phyloP scores from a whole-genome alignment of 2,113 vertebrate species.

The Taurulus bubalis region DNA sequence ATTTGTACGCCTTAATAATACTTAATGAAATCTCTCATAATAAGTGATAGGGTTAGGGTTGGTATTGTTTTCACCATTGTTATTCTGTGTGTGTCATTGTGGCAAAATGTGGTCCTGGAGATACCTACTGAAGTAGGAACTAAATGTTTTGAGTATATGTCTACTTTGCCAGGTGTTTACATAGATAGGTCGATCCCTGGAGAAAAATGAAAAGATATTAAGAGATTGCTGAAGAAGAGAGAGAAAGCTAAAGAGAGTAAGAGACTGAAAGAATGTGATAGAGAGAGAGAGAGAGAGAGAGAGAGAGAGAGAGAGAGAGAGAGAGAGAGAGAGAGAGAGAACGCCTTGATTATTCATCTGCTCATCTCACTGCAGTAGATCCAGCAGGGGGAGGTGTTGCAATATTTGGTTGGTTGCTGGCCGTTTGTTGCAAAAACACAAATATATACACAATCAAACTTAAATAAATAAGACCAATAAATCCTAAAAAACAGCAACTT shows the following conservation, averaged over 20 bases:
- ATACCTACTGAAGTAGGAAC: too few species aligned
- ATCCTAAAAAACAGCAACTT: conserved; percentile 10
- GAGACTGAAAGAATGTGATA: not conserved
- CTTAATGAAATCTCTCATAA: too few species aligned
- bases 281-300: conserved; percentile 28
- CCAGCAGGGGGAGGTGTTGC: conserved; percentile 92
- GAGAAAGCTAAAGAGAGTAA: not conserved
- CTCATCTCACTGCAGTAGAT: conserved; percentile 78
- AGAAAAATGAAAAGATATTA: not conserved
- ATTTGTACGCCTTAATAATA: too few species aligned
- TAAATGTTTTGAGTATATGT: too few species aligned
- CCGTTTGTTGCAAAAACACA: conserved; percentile 24
- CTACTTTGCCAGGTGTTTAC: too few species aligned
- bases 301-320: not conserved
- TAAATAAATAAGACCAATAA: not conserved
- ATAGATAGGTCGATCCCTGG: not conserved
- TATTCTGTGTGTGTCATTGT: too few species aligned
- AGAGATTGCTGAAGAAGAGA: not conserved
- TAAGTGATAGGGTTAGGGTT: too few species aligned
- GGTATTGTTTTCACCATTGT: too few species aligned
- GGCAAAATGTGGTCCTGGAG: too few species aligned
- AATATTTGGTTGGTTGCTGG: conserved; percentile 77
- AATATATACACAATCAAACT: conserved; percentile 28
- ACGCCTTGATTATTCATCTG: conserved; percentile 72
- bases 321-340: conserved; percentile 17